phyloP scores from a whole-genome alignment of 1,140 invertebrate genomes.

The Pollicipes pollicipes region DNA sequence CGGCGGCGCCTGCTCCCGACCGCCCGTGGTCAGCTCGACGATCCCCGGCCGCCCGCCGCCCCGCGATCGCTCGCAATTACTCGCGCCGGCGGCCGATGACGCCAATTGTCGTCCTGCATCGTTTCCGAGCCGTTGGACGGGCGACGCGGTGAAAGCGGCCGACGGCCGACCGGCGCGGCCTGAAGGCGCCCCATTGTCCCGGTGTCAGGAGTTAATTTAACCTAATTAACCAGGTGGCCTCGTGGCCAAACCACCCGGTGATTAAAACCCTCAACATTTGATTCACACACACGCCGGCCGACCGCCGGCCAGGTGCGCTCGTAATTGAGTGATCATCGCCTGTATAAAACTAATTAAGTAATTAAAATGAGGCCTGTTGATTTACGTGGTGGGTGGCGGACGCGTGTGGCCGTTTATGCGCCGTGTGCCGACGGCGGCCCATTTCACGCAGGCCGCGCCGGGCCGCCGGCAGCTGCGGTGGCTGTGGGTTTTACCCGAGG shows the following conservation, averaged over 20 bases:
- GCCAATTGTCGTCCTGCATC: not conserved
- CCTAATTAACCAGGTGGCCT: not conserved
- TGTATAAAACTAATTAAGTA: constrained; percentile 1
- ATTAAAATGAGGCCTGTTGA: not conserved
- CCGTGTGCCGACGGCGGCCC: too few species aligned
- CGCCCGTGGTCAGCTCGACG: too few species aligned
- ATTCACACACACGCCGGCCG: not conserved
- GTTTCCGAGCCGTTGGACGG: not conserved
- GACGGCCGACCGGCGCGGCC: too few species aligned
- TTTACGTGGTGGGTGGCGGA: not conserved
- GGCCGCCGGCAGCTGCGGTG: too few species aligned
- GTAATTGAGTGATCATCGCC: not conserved
- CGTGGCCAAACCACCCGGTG: not conserved
- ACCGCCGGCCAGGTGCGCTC: not conserved
- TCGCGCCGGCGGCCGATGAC: not conserved
- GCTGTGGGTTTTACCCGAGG: too few species aligned
- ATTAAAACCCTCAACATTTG: not conserved
- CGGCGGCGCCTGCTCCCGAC: too few species aligned
- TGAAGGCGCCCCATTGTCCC: not conserved
- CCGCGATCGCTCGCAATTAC: too few species aligned
- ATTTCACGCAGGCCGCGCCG: not conserved
- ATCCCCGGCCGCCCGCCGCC: too few species aligned
- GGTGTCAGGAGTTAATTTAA: not conserved
- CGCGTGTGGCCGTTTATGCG: not conserved
- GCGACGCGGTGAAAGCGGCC: not conserved